These are phyloP conservation scores for Calidris pygmaea DNA, from an alignment of 2,113 vertebrate species.

Conservation along the genomic window DNA sequence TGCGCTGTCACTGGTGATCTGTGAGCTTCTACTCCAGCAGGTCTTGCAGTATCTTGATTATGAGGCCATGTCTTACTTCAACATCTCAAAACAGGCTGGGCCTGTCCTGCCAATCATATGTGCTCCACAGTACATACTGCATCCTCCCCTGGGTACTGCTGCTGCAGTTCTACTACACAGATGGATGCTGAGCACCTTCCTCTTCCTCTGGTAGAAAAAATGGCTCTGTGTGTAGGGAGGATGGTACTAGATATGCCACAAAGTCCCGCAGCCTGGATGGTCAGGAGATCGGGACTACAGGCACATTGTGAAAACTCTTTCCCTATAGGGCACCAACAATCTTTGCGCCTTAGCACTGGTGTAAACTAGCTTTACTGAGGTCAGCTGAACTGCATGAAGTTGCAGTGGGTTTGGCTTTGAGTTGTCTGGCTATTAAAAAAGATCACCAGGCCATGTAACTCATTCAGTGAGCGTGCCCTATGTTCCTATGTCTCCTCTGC, in stretches of 20 bases:
- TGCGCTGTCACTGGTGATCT: background rate
- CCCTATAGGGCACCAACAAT: background rate
- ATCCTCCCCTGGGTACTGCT: background rate
- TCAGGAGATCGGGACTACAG: background rate
- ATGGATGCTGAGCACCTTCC: background rate
- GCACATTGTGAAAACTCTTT: background rate
- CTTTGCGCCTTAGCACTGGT: background rate
- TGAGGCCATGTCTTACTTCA: background rate
- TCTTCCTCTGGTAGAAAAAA: background rate
- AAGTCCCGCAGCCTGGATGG: background rate
- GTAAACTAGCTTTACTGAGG: background rate
- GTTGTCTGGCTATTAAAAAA: background rate
- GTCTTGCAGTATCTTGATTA: background rate
- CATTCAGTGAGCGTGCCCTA: background rate
- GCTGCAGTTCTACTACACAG: background rate
- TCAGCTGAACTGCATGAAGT: background rate
- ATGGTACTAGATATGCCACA: background rate
- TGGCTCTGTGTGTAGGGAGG: background rate
- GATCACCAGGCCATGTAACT: background rate
- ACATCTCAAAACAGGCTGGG: background rate
- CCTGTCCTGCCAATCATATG: background rate
- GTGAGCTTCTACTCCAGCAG: background rate
- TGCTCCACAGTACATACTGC: rapidly evolving
- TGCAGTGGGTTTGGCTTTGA: background rate
- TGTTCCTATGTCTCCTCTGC: background rate